Evolutionary conservation across 2,797 vertebrate species (phyloP).

Genomic region (Notolepis coatsorum): DNA sequence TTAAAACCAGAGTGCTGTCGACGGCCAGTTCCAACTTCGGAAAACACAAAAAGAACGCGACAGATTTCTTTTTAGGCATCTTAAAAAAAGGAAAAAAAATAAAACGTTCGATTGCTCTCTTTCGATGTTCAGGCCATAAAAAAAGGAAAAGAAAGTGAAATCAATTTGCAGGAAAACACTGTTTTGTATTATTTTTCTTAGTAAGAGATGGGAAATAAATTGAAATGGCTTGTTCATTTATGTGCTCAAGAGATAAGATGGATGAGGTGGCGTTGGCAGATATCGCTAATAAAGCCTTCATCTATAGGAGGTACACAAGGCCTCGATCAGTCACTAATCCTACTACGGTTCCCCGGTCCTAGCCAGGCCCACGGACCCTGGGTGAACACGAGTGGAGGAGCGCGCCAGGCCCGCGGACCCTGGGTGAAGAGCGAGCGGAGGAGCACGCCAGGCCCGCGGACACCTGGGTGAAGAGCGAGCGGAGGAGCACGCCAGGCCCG

Average conservation of each 20-base stretch:
- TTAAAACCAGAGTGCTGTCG: constrained; percentile 50
- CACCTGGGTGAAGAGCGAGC: too few relatives aligned
- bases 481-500: too few relatives aligned
- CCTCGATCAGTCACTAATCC: constrained; percentile 82
- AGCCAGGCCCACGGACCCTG: constrained; percentile 75
- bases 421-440: constrained; percentile 82
- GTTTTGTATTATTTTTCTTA: too few relatives aligned
- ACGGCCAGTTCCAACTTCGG: constrained; percentile 54
- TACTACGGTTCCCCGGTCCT: constrained; percentile 73
- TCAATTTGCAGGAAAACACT: too few relatives aligned
- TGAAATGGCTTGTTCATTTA: constrained; percentile 84
- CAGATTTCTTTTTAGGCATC: neutral
- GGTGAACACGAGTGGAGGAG: constrained; percentile 81
- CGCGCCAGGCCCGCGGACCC: too few relatives aligned
- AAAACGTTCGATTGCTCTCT: constrained; percentile 55
- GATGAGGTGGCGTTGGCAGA: constrained; percentile 82
- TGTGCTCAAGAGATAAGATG: constrained; percentile 82
- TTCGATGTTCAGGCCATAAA: constrained; percentile 62
- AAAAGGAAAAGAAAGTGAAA: neutral
- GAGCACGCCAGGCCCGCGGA: too few relatives aligned
- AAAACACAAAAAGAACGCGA: constrained; percentile 29
- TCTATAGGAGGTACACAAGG: constrained; percentile 80
- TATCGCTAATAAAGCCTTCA: constrained; percentile 82
- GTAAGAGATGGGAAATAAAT: constrained; percentile 77
- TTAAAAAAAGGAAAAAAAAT: constrained; percentile 1